These are phyloP conservation scores for Paracyprichromis sp. DNA, from an alignment of 2,113 vertebrate species.

Conservation along the genomic window DNA sequence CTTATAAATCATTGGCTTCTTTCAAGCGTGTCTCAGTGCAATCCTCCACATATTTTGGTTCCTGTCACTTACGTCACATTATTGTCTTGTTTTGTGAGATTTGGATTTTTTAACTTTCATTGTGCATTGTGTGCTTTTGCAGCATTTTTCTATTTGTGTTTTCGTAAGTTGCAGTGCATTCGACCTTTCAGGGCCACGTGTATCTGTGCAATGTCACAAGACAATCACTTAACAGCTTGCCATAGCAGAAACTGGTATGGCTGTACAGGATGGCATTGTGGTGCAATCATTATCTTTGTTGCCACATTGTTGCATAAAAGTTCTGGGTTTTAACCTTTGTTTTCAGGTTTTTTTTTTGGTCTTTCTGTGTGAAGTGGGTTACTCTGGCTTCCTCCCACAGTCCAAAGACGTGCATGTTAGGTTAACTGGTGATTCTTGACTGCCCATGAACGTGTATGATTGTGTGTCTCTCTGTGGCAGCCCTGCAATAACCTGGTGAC, in stretches of 20 bases:
- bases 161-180: not conserved
- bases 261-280: not conserved
- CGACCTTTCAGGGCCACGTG: not conserved
- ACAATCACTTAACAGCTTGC: not conserved
- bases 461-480: not conserved
- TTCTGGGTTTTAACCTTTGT: not conserved
- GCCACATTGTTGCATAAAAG: not conserved
- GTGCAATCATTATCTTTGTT: not conserved
- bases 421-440: not conserved
- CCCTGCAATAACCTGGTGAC: not conserved
- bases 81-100: not conserved
- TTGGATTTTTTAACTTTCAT: not conserved
- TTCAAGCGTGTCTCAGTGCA: not conserved
- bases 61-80: not conserved
- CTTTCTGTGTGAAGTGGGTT: not conserved
- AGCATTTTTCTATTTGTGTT: not conserved
- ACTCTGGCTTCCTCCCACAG: not conserved
- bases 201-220: not conserved
- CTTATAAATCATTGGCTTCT: fast-evolving
- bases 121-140: not conserved
- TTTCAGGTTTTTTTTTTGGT: fast-evolving
- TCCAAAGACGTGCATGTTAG: not conserved
- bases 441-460: fast-evolving
- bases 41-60: not conserved
- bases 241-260: not conserved